A percentile compares a stretch with the other conserved stretches of the same genome.
phyloP scores from a whole-genome alignment of 2,888 invertebrate species.

The Hirtodrosophila alboralis region DNA sequence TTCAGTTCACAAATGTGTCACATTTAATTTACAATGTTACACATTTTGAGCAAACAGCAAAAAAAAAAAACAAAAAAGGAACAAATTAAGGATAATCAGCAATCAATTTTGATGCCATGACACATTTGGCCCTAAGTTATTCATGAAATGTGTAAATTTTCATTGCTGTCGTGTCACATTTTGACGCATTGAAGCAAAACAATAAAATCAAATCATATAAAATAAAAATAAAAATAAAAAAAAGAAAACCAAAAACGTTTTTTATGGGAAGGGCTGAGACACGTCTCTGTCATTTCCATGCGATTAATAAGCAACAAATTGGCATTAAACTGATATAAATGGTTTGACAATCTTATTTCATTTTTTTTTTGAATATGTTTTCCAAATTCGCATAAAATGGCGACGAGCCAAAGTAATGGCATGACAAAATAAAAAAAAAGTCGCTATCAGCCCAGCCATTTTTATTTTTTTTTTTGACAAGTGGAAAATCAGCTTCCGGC shows the following conservation, averaged over 20 bases:
- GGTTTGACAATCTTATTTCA: conserved; percentile 47
- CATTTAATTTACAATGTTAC: conserved; percentile 23
- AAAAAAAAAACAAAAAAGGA: too few species aligned
- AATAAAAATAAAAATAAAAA: conserved; percentile 4
- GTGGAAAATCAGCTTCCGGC: conserved; percentile 66
- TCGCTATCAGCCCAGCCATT: conserved; percentile 32
- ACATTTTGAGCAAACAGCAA: too few species aligned
- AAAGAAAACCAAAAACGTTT: too few species aligned
- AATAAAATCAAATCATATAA: conserved; percentile 39
- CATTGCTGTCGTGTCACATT: conserved; percentile 38
- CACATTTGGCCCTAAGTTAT: conserved; percentile 21
- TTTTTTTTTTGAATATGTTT: conserved; percentile 22
- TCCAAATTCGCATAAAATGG: conserved; percentile 41
- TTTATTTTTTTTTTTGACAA: conserved; percentile 37
- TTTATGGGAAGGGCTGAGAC: conserved; percentile 4
- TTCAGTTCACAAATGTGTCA: conserved; percentile 20
- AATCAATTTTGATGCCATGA: conserved; percentile 25
- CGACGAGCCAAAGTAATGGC: conserved; percentile 37
- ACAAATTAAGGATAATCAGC: conserved; percentile 37
- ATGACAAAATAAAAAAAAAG: conserved; percentile 31
- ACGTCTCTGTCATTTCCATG: conserved; percentile 51
- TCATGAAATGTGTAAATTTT: conserved; percentile 36
- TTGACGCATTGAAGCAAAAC: conserved; percentile 45
- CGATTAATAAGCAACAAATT: conserved; percentile 63
- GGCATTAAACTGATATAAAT: conserved; percentile 66